These are phyloP conservation scores for Melozone crissalis DNA, from an alignment of 2,113 vertebrate genomes.

Conservation along the genomic window DNA sequence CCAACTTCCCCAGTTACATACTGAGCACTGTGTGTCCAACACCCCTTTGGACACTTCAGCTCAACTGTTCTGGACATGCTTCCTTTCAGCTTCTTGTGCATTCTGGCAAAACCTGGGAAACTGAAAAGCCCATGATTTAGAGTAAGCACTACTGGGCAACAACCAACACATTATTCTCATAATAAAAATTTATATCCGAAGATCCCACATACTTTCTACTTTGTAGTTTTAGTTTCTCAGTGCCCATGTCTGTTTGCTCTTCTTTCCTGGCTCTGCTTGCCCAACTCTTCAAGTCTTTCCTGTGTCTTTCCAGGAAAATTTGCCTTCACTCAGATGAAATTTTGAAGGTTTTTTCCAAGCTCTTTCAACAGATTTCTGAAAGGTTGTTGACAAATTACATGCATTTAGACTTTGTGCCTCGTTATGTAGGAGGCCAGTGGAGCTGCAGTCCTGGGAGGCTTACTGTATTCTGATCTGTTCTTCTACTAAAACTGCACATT, in stretches of 20 bases:
- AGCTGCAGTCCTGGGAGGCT: background rate
- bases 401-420: background rate
- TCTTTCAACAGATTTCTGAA: background rate
- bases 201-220: background rate
- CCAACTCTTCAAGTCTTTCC: background rate
- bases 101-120: background rate
- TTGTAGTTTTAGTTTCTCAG: background rate
- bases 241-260: background rate
- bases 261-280: background rate
- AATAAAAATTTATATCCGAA: background rate
- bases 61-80: background rate
- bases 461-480: background rate
- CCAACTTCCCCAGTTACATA: background rate
- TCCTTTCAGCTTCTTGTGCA: background rate
- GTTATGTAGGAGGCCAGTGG: background rate
- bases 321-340: background rate
- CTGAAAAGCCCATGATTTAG: background rate
- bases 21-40: background rate
- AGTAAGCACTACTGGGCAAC: background rate
- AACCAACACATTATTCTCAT: background rate
- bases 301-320: background rate
- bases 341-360: background rate
- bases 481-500: background rate
- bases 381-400: background rate
- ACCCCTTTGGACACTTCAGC: background rate